Evolutionary conservation across 2,113 vertebrate species (phyloP).

Genomic region (Microtus montanus): DNA sequence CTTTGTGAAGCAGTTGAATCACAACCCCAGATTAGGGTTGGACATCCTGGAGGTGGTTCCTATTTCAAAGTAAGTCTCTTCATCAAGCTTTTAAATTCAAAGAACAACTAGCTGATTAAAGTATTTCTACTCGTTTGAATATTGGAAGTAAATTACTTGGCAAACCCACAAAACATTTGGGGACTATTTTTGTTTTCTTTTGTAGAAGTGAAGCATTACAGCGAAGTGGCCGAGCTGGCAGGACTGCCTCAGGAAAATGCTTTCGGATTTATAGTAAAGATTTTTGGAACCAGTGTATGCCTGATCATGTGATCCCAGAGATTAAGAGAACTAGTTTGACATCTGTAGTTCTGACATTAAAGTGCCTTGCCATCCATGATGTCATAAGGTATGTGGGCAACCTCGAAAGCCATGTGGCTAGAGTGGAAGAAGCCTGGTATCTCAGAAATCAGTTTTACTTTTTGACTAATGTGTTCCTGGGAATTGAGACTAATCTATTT

Average conservation of each 20-base stretch:
- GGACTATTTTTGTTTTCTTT: background rate
- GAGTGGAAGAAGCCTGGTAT: background rate
- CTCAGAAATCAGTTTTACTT: constrained; percentile 23
- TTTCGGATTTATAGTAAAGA: constrained; percentile 92
- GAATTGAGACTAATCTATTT: constrained; percentile 9
- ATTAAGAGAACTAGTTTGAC: constrained; percentile 96
- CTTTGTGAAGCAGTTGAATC: constrained; percentile 98
- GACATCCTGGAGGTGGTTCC: constrained; percentile 97
- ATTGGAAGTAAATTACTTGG: constrained; percentile 32
- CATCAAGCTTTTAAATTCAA: constrained; percentile 46
- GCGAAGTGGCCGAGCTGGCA: constrained; percentile 93
- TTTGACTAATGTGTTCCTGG: background rate
- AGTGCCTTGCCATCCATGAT: constrained; percentile 96
- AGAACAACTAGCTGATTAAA: constrained; percentile 20
- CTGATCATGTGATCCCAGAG: constrained; percentile 95
- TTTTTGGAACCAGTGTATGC: constrained; percentile 98
- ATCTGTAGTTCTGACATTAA: constrained; percentile 94
- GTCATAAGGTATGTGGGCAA: constrained; percentile 92
- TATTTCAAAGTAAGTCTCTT: constrained; percentile 94
- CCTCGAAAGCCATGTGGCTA: constrained; percentile 21
- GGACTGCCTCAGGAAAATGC: constrained; percentile 94
- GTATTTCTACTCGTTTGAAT: background rate
- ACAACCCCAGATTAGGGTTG: constrained; percentile 95
- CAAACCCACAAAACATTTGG: background rate
- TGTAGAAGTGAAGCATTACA: constrained; percentile 94